Base-by-base conservation (phyloP, 2,797 vertebrate genomes). In the Podarcis siculus region DNA sequence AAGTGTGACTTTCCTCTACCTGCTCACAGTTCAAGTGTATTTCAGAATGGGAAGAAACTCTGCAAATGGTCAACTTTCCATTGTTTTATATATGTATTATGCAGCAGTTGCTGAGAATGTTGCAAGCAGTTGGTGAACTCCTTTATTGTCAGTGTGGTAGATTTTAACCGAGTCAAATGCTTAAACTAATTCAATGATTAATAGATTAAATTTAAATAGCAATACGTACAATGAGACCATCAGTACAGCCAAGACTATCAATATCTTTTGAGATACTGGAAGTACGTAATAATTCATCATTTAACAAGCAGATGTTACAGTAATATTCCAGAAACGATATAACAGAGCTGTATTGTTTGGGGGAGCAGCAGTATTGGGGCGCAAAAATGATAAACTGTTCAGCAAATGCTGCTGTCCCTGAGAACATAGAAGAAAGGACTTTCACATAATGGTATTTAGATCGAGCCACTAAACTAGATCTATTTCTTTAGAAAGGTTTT, bases 401-500 rank as follows among this genome's bases (percentile, higher is more conserved):
- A 69, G 42, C 45, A 58, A 21, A 71, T 69, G 25, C 32, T 85
- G 45, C 37, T 83, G 3, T 32, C 15, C 66, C 71, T 55, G 64
- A 75, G 6, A 32, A 75, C 89, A 67, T 0, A 7, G 1, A 81
- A 80, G 8, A 92, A 89, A 76, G 85, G 82, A 25, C 35, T 89
- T 89, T 0, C 35, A 35, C 25, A 71, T 71, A 0, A 71, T 58
- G 13, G 85, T 86, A 72, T 0, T 87, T 3, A 25, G 78, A 85
- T 79, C 79, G 27, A 90, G 35, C 2, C 4, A 75, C 10, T 85
- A 1, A 49, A 83, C 10, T 83, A 1, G 58, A 82, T 90, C 90
- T 78, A 42, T 86, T 72, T 81, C 89, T 92, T 69, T 89, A 5
- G 23, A 61, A 89, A 86, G 86, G 0, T 87, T 89, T 87, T 55